Conservation (phyloP, 1,140 invertebrate genomes). For the Mya arenaria region DNA sequence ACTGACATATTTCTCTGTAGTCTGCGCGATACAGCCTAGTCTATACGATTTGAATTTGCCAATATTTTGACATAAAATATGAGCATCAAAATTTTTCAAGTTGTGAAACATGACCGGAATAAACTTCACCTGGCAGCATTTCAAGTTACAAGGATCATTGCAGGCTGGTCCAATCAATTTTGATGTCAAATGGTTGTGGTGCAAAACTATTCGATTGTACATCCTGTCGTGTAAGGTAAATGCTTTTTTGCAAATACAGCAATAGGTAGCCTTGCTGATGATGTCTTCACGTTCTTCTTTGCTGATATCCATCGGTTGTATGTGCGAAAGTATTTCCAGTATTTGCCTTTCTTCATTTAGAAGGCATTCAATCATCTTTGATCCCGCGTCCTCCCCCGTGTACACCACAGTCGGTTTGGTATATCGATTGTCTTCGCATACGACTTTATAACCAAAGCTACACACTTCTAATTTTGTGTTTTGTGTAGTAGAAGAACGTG, state of each 20-base stretch:
- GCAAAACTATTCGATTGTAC: conserved; percentile 6
- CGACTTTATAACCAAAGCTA: conserved; percentile 24
- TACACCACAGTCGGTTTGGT: conserved; percentile 25
- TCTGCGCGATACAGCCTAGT: conserved; percentile 76
- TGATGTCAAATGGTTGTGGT: conserved; percentile 49
- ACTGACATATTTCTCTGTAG: conserved; percentile 75
- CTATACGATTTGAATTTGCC: conserved; percentile 62
- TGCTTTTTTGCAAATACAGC: conserved; percentile 50
- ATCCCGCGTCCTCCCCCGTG: neutral
- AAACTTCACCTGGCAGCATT: conserved; percentile 37
- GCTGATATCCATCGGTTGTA: conserved; percentile 1
- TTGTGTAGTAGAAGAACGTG: neutral
- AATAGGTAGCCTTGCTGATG: neutral
- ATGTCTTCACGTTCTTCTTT: neutral
- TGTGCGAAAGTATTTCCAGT: neutral
- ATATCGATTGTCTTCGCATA: neutral
- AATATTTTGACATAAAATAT: conserved; percentile 74
- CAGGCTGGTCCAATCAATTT: conserved; percentile 41
- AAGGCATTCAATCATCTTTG: neutral
- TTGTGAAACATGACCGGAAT: conserved; percentile 80
- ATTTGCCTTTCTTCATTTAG: conserved; percentile 1
- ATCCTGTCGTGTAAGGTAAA: neutral
- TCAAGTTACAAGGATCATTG: conserved; percentile 25
- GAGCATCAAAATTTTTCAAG: conserved; percentile 77
- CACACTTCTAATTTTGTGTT: conserved; percentile 3